These are phyloP conservation scores for Crossocerus cetratus DNA, from an alignment of 2,888 invertebrate species.

Conservation along the genomic window DNA sequence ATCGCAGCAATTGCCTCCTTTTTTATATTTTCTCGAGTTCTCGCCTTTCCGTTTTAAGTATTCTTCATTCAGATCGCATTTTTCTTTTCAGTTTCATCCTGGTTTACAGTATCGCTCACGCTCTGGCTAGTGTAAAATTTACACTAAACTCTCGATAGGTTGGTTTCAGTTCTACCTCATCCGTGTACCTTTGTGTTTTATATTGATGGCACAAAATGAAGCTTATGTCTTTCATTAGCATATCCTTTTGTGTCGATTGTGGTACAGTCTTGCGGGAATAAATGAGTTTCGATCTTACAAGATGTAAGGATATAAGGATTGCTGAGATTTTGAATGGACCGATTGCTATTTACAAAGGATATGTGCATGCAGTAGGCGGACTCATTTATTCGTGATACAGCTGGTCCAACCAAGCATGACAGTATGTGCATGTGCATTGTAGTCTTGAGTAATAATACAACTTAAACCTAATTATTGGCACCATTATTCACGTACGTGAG, in stretches of 20 bases:
- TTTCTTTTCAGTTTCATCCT: slow-evolving; percentile 69
- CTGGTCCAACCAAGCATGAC: slow-evolving; percentile 49
- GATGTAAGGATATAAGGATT: background rate
- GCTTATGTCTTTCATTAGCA: slow-evolving; percentile 38
- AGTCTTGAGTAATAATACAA: slow-evolving; percentile 32
- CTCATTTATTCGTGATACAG: slow-evolving; percentile 53
- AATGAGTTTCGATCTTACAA: slow-evolving; percentile 44
- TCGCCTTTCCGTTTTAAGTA: slow-evolving; percentile 15
- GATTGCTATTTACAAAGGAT: background rate
- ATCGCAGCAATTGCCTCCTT: slow-evolving; percentile 6
- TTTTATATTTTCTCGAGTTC: slow-evolving; percentile 21
- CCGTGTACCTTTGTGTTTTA: slow-evolving; percentile 41
- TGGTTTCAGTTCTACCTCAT: slow-evolving; percentile 57
- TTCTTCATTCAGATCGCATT: slow-evolving; percentile 58
- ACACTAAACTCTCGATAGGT: slow-evolving; percentile 64
- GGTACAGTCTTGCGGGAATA: slow-evolving; percentile 34
- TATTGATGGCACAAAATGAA: slow-evolving; percentile 38
- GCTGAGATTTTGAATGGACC: background rate
- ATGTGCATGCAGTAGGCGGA: slow-evolving; percentile 36
- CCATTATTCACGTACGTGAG: background rate
- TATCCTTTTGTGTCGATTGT: slow-evolving; percentile 24
- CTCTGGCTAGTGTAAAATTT: slow-evolving; percentile 63
- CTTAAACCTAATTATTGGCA: slow-evolving; percentile 11
- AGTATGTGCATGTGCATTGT: slow-evolving; percentile 62
- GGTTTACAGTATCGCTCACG: slow-evolving; percentile 65